Base-by-base conservation (phyloP, 2,113 vertebrate species). In the Etia nguti region DNA sequence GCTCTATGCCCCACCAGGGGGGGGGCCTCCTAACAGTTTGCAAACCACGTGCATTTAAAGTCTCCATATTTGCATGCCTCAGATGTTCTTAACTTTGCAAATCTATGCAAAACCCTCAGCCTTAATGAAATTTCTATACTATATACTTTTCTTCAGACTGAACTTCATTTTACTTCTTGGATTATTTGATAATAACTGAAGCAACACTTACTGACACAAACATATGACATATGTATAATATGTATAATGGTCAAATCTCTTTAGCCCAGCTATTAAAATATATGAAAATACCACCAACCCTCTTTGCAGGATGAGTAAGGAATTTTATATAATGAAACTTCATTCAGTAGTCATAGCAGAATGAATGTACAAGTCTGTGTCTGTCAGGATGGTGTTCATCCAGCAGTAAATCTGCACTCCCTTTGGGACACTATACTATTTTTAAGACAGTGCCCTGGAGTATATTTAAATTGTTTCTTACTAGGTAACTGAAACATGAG, bases 281-380 rank as follows among this genome's bases (percentile, higher is more conserved):
- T 8, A 52, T 50, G 18, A 77, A 77, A 77, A 9, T 50, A 31
- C 26, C 43, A 20, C 73, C 26, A 1, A 16, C 54, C 38, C n/a
- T 48, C 38, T 54, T 12, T 4, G 29, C 8, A 31, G 41, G 22
- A 83, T 85, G 86, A 83, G 56, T 80, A 50, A 87, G 79, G 15
- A 50, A 75, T 31, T 83, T 34, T 18, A 8, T 36, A 62, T 36
- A n/a, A 16, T 79, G 41, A 41, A 70, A 70, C 5, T 8, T 5
- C 79, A 88, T 80, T 85, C 82, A 80, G 77, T 90, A 90, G 90
- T 79, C 55, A 88, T 5, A 77, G 13, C 8, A 11, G 12, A 68
- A 68, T 68, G 62, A 92, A 90, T 68, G 8, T 59, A 79, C 79
- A 87, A 41, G 57, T 81, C n/a, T 52, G 15, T n/a, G 12, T 7